Evolutionary conservation across 2,113 vertebrate species (phyloP), one percentile per base, ranked within the genome.

Genomic region (Raphicerus campestris): DNA sequence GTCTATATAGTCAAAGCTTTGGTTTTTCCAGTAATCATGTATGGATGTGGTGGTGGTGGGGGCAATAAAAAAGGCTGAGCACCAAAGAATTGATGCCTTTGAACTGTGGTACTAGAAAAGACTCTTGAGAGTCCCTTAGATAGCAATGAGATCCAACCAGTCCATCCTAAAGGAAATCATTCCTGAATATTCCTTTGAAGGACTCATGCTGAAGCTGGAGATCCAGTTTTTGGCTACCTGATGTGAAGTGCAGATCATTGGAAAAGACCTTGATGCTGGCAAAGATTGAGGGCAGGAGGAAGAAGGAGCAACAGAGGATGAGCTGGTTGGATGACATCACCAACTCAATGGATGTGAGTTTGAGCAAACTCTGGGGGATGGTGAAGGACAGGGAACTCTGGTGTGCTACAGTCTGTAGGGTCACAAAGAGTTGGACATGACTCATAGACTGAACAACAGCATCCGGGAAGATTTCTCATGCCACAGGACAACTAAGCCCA

Each of bases 401-500:
- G n/a, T 24, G 66, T 39, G 66, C 66, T 70, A 20, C 2, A 22
- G 19, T 70, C 10, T 19, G 0, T 39, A 6, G n/a, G 19, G 19
- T 73, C 66, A 22, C n/a, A 39, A 39, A 22, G n/a, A 22, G 66
- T 39, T 22, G 66, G n/a, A 39, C 10, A 73, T 6, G 19, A 73
- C 10, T 73, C 19, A 70, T 2, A 0, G 0, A 73, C 66, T 73
- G 19, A 11, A 39, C 2, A 70, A 3, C n/a, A 11, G 19, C 66
- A 70, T 13, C 35, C 0, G 0, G 70, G 11, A 73, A 73, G 35
- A 73, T 26, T 13, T 42, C 35, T 42, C 70, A 24, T 24, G 35
- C 22, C 20, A 42, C 35, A 42, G 35, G 10, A 24, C 11, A 73
- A 42, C 35, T 42, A 13, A 42, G 20, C 22, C 70, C 70, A 24